Evolutionary conservation across 1,140 invertebrate species (phyloP), one percentile per base, ranked within the genome.

Genomic region (Drosophila subpulchrella): DNA sequence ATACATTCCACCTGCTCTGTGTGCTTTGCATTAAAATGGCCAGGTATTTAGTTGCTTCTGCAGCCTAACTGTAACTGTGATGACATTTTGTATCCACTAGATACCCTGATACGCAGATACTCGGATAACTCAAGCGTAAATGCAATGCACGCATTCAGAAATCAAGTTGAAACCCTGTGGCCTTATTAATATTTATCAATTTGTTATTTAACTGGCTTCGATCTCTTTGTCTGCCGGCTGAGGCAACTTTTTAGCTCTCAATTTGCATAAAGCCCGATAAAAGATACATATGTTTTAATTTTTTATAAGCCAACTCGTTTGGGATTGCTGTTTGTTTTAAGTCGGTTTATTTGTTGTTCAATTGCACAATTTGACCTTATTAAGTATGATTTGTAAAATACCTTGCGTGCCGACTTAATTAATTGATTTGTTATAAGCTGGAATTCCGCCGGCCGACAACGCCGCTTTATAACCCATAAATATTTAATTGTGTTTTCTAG

Each of bases 181-280:
- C 81, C 81, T 85, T 84, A 85, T 85, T 81, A 84, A 84, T 84
- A 84, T 84, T 84, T 77, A 84, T 85, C 67, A 81, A 84, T 84
- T 84, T 81, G 81, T 84, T 84, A 84, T 85, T 84, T 84, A 85
- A 84, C 81, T 81, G 71, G 81, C 75, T 84, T 85, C 70, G 75
- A 81, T 68, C 75, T 77, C 62, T 81, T 80, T 81, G 77, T 81
- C 46, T 56, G 61, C 47, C 38, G 65, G 34, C 39, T 47, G 70
- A 73, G 36, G 65, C 67, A 71, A 71, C 67, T 75, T 65, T 51
- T 66, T 46, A 24, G 44, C 59, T 65, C 55, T 41, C 47, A 15
- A 75, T 73, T 73, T 73, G 67, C 70, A 73, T 73, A 73, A 73
- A 73, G 10, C 30, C 13, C 51, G 57, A 58, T 60, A 44, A 68